Evolutionary conservation across 2,113 vertebrate species (phyloP), one percentile per base, ranked within the genome.

Genomic region (Furnarius figulus): DNA sequence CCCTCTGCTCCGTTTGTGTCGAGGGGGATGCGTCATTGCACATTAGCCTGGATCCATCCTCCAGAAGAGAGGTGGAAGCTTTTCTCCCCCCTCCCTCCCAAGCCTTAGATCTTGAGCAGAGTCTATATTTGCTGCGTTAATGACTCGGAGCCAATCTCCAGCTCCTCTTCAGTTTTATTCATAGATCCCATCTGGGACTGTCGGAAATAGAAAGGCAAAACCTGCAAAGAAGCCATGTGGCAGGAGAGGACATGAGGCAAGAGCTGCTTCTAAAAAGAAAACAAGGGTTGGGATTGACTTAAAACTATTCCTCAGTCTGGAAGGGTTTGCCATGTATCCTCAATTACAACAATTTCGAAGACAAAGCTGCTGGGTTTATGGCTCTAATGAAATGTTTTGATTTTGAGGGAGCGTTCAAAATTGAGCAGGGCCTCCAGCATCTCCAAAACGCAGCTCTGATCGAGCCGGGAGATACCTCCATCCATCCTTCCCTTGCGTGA

Each of bases 171-270:
- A 59, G 76, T 90, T 97, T 89, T 95, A 97, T 97, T 97, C 93
- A 95, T 96, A 95, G 95, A 95, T 93, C 79, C 93, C 96, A 96
- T 97, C 95, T 96, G 95, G 90, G 93, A 94, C 80, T 70, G 82
- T 94, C 65, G 28, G 92, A 97, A 96, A 96, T 97, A 97, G 95
- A 95, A 96, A 96, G 83, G 85, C 96, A 97, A 74, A 95, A 95
- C 93, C 95, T 94, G 93, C 79, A 88, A 77, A 86, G 95, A 18
- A 95, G 90, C 85, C 85, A 46, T 85, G 95, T 89, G 92, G 93
- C 90, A 90, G 81, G 88, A 92, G 96, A 65, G 92, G 96, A 94
- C 93, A 90, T 6, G 91, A 95, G 63, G 91, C 72, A 91, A 88
- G 47, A 76, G 28, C 58, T 88, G 79, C 80, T 78, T 95, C 76